A percentile compares a stretch with the other conserved stretches of the same genome.
Conservation (phyloP, 2,113 vertebrate species). For the Protobothrops mucrosquamatus region DNA sequence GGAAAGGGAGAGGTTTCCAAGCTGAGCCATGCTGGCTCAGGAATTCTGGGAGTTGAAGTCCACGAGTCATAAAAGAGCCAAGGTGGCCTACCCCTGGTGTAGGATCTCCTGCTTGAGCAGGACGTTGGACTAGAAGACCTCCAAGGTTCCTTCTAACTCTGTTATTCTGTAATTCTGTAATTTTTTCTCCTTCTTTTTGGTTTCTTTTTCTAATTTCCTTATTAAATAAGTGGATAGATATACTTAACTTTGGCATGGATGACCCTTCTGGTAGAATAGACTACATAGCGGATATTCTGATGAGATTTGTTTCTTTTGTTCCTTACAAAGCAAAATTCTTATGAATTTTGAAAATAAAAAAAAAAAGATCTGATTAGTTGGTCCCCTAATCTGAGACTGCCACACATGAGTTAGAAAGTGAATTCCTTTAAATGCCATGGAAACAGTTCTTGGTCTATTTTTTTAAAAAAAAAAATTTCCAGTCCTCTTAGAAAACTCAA, state of each 20-base stretch:
- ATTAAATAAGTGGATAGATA: not conserved
- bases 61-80: no score
- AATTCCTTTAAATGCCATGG: not conserved
- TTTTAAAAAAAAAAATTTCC: no score
- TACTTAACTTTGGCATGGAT: not conserved
- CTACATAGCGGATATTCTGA: not conserved
- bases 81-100: no score
- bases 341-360: not conserved
- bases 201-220: not conserved
- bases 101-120: no score
- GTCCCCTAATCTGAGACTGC: not conserved
- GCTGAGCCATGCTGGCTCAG: no score
- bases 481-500: not conserved
- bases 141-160: not conserved
- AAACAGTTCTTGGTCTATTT: not conserved
- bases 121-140: no score
- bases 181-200: not conserved
- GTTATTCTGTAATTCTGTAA: not conserved
- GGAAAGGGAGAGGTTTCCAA: no score
- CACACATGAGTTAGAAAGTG: not conserved
- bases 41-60: no score
- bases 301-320: not conserved
- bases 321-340: not conserved
- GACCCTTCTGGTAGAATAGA: not conserved
- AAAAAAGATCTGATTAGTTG: not conserved